These are phyloP conservation scores for Calidris pugnax DNA, from an alignment of 2,113 vertebrate genomes.

Conservation along the genomic window DNA sequence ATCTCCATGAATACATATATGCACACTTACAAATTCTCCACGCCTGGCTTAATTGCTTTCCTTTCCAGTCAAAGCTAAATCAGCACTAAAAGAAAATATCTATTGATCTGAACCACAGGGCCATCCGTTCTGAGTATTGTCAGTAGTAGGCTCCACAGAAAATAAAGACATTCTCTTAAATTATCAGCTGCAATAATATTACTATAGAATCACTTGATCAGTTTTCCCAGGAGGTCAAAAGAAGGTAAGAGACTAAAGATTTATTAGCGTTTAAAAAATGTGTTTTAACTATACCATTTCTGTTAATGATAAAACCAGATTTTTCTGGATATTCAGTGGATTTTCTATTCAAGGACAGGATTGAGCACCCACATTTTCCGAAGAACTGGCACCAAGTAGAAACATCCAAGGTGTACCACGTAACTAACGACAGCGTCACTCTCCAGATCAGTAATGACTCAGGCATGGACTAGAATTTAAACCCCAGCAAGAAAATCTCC, in stretches of 20 bases:
- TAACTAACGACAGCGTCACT: not conserved
- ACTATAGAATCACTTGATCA: not conserved
- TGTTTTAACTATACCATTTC: not conserved
- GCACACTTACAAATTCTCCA: not conserved
- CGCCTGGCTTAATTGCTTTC: constrained; percentile 18
- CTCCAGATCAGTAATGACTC: not conserved
- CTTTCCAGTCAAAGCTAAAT: constrained; percentile 41
- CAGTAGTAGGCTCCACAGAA: not conserved
- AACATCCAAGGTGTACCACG: not conserved
- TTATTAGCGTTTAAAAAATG: not conserved
- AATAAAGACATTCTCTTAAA: not conserved
- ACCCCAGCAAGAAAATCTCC: not conserved
- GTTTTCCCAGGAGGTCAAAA: not conserved
- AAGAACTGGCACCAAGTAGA: not conserved
- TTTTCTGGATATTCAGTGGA: not conserved
- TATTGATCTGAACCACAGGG: not conserved
- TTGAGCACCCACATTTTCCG: not conserved
- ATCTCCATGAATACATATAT: not conserved
- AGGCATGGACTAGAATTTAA: not conserved
- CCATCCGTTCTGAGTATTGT: not conserved
- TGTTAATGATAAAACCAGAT: not conserved
- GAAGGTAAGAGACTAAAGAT: not conserved
- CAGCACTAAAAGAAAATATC: constrained; percentile 5
- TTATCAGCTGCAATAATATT: not conserved
- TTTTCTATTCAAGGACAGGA: not conserved